These are phyloP conservation scores for Xestia xanthographa DNA, from an alignment of 2,888 invertebrate species.

Conservation along the genomic window DNA sequence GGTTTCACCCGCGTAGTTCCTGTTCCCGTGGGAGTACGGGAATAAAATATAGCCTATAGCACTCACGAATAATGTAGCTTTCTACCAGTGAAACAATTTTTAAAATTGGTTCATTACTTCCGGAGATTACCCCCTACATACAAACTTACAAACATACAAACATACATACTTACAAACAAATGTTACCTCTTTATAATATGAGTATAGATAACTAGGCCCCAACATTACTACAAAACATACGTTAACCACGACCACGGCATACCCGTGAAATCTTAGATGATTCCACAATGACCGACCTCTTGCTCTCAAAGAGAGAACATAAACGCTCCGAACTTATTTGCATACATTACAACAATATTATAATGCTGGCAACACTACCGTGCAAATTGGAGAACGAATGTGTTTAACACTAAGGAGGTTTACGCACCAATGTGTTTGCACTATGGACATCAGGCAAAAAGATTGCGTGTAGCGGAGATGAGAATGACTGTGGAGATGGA, in stretches of 20 bases:
- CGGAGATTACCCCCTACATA: no score
- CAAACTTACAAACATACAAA: no score
- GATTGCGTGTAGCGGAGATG: background rate
- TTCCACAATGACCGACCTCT: constrained; percentile 61
- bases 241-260: constrained; percentile 22
- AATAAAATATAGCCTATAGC: no score
- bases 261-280: constrained; percentile 68
- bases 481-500: background rate
- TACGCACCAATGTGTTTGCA: constrained; percentile 10
- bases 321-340: constrained; percentile 71
- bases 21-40: no score
- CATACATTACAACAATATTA: constrained; percentile 69
- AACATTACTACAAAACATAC: constrained; percentile 9
- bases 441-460: background rate
- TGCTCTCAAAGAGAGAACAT: constrained; percentile 59
- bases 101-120: no score
- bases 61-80: no score
- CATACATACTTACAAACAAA: no score
- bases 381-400: constrained; percentile 40
- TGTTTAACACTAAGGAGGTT: constrained; percentile 14
- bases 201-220: constrained; percentile 16
- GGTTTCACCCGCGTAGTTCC: no score
- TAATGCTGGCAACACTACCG: constrained; percentile 36
- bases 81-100: no score
- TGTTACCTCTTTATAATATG: no score